Evolutionary conservation across 2,797 vertebrate genomes (phyloP).

Genomic region (Perodicticus potto): DNA sequence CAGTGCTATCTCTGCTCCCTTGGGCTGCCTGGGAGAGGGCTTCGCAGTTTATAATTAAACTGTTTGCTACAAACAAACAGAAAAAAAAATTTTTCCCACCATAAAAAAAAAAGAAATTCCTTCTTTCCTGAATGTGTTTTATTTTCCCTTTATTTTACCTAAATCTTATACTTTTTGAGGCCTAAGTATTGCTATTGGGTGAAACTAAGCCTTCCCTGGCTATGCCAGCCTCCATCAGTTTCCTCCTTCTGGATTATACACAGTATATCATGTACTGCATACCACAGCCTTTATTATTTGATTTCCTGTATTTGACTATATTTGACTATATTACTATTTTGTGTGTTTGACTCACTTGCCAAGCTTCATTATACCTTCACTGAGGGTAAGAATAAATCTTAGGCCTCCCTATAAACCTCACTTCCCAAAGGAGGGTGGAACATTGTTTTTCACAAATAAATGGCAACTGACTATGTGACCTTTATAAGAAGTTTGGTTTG

Average conservation of each 20-base stretch:
- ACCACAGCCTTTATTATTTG: background rate
- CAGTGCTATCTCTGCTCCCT: background rate
- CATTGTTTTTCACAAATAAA: background rate
- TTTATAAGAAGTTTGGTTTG: background rate
- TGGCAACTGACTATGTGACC: background rate
- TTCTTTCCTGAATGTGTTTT: background rate
- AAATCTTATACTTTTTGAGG: background rate
- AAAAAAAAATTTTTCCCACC: background rate
- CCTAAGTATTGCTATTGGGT: background rate
- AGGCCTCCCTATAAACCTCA: background rate
- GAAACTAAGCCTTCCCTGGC: background rate
- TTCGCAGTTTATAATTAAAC: conserved; percentile 68
- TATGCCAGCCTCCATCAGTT: background rate
- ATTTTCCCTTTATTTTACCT: background rate
- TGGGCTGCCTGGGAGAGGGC: background rate
- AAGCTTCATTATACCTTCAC: background rate
- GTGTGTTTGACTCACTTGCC: background rate
- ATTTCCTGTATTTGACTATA: background rate
- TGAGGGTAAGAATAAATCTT: background rate
- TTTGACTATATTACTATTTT: background rate
- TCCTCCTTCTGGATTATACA: rapidly evolving
- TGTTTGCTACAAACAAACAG: background rate
- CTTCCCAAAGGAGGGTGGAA: background rate
- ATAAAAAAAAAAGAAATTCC: background rate
- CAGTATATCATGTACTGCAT: rapidly evolving